Conservation (phyloP, 1,140 invertebrate genomes). For the Popillia japonica region DNA sequence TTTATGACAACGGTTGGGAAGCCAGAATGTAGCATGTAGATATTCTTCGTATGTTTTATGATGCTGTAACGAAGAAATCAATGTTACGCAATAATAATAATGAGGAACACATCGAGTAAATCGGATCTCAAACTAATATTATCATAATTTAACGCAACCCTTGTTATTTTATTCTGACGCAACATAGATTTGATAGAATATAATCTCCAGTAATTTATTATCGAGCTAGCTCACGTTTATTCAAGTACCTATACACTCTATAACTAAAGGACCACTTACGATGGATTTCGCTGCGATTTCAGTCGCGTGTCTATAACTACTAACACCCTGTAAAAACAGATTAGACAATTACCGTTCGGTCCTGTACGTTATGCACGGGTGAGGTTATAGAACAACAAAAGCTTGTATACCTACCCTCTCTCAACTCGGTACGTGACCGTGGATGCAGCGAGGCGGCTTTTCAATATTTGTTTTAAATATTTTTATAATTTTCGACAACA, state of each 20-base stretch:
- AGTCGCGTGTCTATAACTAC: conserved; percentile 1
- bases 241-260: not conserved
- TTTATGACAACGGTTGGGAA: no score
- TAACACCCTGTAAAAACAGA: conserved; percentile 17
- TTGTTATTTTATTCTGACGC: not conserved
- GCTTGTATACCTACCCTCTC: not conserved
- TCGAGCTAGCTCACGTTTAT: not conserved
- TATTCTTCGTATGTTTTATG: no score
- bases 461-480: conserved; percentile 45
- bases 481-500: conserved; percentile 40
- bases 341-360: conserved; percentile 19
- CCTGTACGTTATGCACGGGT: not conserved
- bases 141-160: not conserved
- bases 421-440: conserved; percentile 39
- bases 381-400: not conserved
- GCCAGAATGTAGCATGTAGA: no score
- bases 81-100: no score
- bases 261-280: not conserved
- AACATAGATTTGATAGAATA: not conserved
- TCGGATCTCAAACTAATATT: not conserved
- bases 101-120: not conserved
- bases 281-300: not conserved
- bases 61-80: no score
- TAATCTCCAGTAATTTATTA: not conserved
- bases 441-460: conserved; percentile 40